Conservation (phyloP, 2,888 invertebrate species). For the Synanthedon myopaeformis region DNA sequence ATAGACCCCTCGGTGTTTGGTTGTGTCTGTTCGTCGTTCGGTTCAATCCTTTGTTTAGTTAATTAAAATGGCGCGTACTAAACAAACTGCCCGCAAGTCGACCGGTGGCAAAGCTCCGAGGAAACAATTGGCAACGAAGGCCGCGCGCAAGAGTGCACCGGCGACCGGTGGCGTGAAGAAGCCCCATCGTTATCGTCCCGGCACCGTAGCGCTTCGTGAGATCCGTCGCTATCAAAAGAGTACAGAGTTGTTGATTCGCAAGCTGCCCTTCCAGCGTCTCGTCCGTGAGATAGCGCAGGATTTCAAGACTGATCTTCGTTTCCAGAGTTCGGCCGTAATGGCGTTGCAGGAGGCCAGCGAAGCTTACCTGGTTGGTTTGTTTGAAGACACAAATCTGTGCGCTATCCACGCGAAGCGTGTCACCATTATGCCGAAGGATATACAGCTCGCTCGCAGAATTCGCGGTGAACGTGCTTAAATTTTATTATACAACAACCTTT, state of each 20-base stretch:
- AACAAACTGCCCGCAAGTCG: constrained; percentile 80
- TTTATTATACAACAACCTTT: background rate
- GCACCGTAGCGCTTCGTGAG: constrained; percentile 77
- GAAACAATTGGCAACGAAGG: constrained; percentile 78
- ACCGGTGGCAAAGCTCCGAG: constrained; percentile 81
- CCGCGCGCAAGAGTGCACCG: constrained; percentile 78
- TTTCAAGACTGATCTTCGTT: constrained; percentile 77
- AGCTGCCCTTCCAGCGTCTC: constrained; percentile 78
- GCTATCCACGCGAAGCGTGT: constrained; percentile 76
- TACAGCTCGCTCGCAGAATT: constrained; percentile 45
- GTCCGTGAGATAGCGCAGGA: constrained; percentile 82
- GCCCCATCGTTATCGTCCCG: constrained; percentile 77
- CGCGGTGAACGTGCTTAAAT: constrained; percentile 42
- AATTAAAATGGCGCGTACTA: constrained; percentile 84
- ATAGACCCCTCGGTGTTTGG: too few species aligned
- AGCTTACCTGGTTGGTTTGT: constrained; percentile 75
- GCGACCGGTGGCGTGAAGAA: constrained; percentile 81
- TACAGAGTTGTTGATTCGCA: constrained; percentile 77
- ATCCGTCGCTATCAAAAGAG: constrained; percentile 81
- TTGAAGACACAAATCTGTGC: constrained; percentile 83
- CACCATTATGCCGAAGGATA: constrained; percentile 55
- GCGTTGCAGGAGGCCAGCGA: constrained; percentile 75
- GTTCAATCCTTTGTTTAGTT: too few species aligned
- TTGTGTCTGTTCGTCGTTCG: too few species aligned
- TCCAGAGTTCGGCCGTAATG: constrained; percentile 78